Base-by-base conservation (phyloP, 2,888 invertebrate genomes). In the Cheilosia impressa region DNA sequence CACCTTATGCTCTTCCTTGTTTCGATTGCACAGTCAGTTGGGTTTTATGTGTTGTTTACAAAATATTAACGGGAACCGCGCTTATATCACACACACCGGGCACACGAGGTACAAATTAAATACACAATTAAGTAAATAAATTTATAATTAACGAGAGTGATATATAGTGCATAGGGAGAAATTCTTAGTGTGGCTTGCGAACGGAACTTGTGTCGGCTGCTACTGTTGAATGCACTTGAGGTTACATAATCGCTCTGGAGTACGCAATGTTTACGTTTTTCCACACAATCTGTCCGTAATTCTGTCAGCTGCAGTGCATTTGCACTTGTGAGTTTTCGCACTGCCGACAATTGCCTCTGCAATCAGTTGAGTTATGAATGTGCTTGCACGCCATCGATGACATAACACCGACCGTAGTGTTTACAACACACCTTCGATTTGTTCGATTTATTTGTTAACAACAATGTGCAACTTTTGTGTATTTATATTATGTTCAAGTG, bases 1-100 rank as follows among this genome's bases (percentile, higher is more conserved):
- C 65, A 75, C 79, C 55, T 71, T 55, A 71, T 75, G 69, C 58
- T 75, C 69, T 78, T 68, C 68, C 78, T 63, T 65, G 71, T 50
- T 71, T 50, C 63, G 71, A 58, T 65, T 75, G 52, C 58, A 58
- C 53, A 62, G 73, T 84, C 71, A 79, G 84, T 84, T 84, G 84
- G 71, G 79, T 71, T 79, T 84, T 76, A 79, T 84, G 75, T 84
- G 69, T 84, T 84, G 79, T 84, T 84, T 84, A 84, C 84, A 84
- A 84, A 84, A 83, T 83, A 53, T 24, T 24, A 15, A 75, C 73
- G 53, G 27, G 34, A 69, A 69, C 24, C 57, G 63, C 65, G 53
- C 38, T 1, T 13, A 38, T 50, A 17, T 63, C 53, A 63, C 27
- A n/a, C 13, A 13, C 15, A 17, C 22, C 55, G 55, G 17, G 10